Conservation (phyloP, 1,140 invertebrate species). For the Parapsyche elsis region DNA sequence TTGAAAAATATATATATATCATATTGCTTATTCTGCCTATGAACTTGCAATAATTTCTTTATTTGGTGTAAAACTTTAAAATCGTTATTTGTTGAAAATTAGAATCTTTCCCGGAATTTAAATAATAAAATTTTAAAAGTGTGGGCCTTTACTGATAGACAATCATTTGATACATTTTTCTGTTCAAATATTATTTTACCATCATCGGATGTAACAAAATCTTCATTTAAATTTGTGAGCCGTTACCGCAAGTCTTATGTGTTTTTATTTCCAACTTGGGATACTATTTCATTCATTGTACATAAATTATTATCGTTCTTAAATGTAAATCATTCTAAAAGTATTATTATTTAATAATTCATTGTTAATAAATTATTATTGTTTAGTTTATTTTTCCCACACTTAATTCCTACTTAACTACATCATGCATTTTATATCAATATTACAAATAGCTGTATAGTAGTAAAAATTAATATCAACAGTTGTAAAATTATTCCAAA, state of each 20-base stretch:
- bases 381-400: too few species aligned
- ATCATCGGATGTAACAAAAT: not conserved
- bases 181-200: not conserved
- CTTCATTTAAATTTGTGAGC: too few species aligned
- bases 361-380: too few species aligned
- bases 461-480: not conserved
- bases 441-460: not conserved
- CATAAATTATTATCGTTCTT: not conserved
- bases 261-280: not conserved
- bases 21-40: too few species aligned
- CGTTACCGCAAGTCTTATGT: not conserved
- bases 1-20: too few species aligned
- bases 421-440: not conserved
- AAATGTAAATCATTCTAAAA: not conserved
- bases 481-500: too few species aligned
- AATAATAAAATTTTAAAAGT: not conserved
- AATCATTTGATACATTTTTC: conserved; percentile 11
- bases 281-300: not conserved
- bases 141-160: not conserved
- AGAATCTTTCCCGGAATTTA: too few species aligned
- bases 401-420: too few species aligned
- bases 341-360: too few species aligned
- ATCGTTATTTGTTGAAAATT: too few species aligned
- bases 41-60: too few species aligned
- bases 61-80: too few species aligned